phyloP scores from a whole-genome alignment of 2,888 invertebrate genomes.

The Cerastoderma edule region DNA sequence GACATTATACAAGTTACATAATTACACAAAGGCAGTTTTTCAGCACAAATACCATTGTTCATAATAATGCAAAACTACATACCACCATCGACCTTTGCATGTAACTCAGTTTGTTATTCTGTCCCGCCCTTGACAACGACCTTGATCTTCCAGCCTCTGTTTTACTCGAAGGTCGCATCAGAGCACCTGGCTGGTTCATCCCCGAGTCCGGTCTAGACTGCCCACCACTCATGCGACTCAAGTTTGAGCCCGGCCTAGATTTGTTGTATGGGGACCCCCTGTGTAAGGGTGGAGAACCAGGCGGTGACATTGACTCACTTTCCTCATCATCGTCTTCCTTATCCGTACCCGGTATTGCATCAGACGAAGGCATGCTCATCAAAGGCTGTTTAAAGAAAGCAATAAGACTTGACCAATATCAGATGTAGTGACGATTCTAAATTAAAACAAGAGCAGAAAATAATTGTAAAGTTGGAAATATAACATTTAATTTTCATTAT shows the following conservation, averaged over 20 bases:
- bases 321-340: constrained; percentile 73
- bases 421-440: no score
- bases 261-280: constrained; percentile 32
- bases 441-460: no score
- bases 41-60: no score
- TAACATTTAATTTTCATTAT: no score
- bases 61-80: no score
- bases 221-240: constrained; percentile 59
- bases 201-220: constrained; percentile 70
- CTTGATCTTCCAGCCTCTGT: constrained; percentile 61
- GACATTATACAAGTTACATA: no score
- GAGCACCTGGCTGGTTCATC: constrained; percentile 50
- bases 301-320: constrained; percentile 61
- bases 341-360: constrained; percentile 53
- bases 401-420: no score
- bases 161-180: constrained; percentile 60
- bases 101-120: constrained; percentile 61
- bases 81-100: constrained; percentile 71
- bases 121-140: constrained; percentile 64
- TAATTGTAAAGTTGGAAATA: no score
- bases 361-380: constrained; percentile 77
- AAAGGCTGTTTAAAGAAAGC: constrained; percentile 70
- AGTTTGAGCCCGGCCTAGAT: constrained; percentile 57
- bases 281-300: constrained; percentile 51
- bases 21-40: no score